Evolutionary conservation across 2,888 invertebrate species (phyloP).

Genomic region (Tetranychus truncatus): DNA sequence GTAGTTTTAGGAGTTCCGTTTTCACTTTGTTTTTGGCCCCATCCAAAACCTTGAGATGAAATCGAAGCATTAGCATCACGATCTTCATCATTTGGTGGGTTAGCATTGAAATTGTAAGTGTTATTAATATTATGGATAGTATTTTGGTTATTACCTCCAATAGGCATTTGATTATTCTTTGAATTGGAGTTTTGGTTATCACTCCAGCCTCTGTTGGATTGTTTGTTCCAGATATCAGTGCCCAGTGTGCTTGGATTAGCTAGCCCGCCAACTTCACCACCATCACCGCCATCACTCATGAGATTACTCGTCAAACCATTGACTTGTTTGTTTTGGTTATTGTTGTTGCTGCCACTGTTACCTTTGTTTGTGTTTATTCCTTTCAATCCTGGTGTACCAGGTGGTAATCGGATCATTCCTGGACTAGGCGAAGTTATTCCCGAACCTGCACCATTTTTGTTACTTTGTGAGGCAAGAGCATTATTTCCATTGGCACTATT

Average conservation of each 20-base stretch:
- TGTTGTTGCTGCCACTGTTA: not conserved
- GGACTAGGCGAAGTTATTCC: slow-evolving; percentile 21
- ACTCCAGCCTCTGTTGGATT: slow-evolving; percentile 6
- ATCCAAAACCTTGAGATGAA: slow-evolving; percentile 34
- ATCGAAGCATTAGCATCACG: slow-evolving; percentile 12
- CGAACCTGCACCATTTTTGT: not conserved
- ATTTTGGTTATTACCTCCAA: slow-evolving; percentile 6
- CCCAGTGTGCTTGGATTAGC: not conserved
- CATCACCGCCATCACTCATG: not conserved
- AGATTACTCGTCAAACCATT: not conserved
- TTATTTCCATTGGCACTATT: slow-evolving; percentile 30
- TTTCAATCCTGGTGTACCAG: slow-evolving; percentile 18
- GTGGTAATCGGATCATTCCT: slow-evolving; percentile 27
- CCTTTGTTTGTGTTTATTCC: slow-evolving; percentile 19
- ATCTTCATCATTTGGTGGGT: not conserved
- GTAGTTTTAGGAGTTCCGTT: not conserved
- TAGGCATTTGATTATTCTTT: slow-evolving; percentile 1
- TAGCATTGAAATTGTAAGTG: not conserved
- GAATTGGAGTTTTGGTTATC: slow-evolving; percentile 7
- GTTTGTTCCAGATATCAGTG: not conserved
- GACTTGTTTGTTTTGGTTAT: not conserved
- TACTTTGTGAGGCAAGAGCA: slow-evolving; percentile 7
- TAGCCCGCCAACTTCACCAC: not conserved
- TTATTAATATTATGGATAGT: not conserved
- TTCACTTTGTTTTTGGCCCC: slow-evolving; percentile 20